Evolutionary conservation across 2,797 vertebrate species (phyloP).

Genomic region (Lepilemur ruficaudatus): DNA sequence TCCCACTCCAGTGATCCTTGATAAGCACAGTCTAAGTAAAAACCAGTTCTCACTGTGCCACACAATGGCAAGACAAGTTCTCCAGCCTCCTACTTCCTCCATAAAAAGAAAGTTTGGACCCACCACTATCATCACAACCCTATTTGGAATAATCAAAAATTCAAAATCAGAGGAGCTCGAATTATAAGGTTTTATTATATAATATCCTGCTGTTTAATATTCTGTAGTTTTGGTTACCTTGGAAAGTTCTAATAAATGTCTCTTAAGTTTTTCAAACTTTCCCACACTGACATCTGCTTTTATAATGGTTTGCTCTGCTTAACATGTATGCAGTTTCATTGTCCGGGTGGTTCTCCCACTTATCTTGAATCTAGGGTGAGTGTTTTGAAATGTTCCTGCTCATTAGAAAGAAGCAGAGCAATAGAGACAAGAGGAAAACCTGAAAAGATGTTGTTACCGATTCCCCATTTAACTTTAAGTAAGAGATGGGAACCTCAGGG

Average conservation of each 20-base stretch:
- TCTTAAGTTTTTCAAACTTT: neutral
- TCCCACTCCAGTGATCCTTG: neutral
- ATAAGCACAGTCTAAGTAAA: neutral
- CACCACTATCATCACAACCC: neutral
- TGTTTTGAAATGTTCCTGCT: neutral
- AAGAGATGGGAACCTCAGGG: neutral
- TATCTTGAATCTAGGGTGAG: neutral
- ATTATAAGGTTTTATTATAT: neutral
- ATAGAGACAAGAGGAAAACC: neutral
- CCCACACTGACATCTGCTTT: neutral
- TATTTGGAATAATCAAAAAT: neutral
- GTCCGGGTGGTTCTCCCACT: neutral
- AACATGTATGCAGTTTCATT: neutral
- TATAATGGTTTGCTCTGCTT: neutral
- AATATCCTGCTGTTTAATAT: neutral
- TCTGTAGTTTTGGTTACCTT: neutral
- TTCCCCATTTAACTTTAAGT: neutral
- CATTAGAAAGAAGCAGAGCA: neutral
- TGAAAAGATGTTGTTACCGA: neutral
- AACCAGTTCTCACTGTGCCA: neutral
- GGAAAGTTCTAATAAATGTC: neutral
- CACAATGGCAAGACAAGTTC: neutral
- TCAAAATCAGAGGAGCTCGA: neutral
- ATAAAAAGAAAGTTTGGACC: neutral
- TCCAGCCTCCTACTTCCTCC: neutral